Percentiles rank a stretch among this genome's conserved stretches.
Evolutionary conservation across 2,888 invertebrate genomes (phyloP).

Genomic region (Thecophora atra): DNA sequence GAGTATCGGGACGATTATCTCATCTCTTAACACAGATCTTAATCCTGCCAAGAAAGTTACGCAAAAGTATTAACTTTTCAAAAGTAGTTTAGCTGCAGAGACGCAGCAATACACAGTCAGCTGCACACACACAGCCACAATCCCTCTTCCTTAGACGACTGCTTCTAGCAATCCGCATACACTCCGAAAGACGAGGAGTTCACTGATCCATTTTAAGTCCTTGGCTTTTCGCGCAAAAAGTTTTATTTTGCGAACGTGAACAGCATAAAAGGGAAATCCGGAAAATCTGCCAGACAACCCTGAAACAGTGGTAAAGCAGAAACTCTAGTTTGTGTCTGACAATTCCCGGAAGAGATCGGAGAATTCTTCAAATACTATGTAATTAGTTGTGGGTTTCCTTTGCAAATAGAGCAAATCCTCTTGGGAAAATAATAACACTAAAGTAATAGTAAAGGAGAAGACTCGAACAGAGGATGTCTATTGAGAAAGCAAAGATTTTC

Average conservation of each 20-base stretch:
- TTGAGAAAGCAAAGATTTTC: too few relatives aligned
- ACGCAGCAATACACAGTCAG: not conserved
- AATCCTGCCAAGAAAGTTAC: too few relatives aligned
- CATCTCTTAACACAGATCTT: not conserved
- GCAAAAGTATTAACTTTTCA: constrained; percentile 25
- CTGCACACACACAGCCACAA: not conserved
- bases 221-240: constrained; percentile 5
- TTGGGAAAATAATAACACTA: too few relatives aligned
- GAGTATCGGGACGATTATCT: not conserved
- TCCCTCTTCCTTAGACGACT: too few relatives aligned
- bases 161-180: not conserved
- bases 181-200: constrained; percentile 17
- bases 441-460: too few relatives aligned
- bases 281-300: constrained; percentile 8
- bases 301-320: too few relatives aligned
- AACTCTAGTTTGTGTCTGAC: constrained; percentile 9
- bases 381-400: not conserved
- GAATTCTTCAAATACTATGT: not conserved
- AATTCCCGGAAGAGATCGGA: too few relatives aligned
- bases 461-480: too few relatives aligned
- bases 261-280: not conserved
- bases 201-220: constrained; percentile 27
- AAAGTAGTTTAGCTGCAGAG: not conserved
- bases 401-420: not conserved
- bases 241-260: constrained; percentile 18